Conservation (phyloP, 1,140 invertebrate species). For the Agrilus planipennis region DNA sequence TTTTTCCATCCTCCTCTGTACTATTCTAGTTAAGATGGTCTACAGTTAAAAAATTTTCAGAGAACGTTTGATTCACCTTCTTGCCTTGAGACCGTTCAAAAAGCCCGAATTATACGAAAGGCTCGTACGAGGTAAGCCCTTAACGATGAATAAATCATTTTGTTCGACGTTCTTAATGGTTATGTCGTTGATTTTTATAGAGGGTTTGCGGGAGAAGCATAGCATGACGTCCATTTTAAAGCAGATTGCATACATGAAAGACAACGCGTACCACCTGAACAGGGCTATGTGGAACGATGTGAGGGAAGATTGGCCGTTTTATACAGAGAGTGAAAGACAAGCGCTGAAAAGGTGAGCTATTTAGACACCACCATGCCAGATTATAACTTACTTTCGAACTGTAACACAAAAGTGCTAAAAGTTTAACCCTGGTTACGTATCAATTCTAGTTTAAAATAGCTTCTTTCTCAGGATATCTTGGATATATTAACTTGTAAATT, state of each 20-base stretch:
- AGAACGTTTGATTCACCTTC: slow-evolving; percentile 83
- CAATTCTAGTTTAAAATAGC: no score
- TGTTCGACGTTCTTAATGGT: no score
- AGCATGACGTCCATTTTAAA: slow-evolving; percentile 59
- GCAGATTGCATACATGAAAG: slow-evolving; percentile 65
- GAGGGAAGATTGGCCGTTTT: slow-evolving; percentile 88
- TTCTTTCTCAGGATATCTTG: no score
- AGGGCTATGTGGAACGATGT: slow-evolving; percentile 85
- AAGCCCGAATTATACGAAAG: slow-evolving; percentile 78
- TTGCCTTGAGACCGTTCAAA: slow-evolving; percentile 84
- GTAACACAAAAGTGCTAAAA: no score
- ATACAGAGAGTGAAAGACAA: slow-evolving; percentile 75
- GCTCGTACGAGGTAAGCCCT: slow-evolving; percentile 56
- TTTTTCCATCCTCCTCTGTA: no score
- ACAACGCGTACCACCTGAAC: slow-evolving; percentile 78
- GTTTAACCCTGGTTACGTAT: no score
- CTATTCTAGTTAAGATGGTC: no score
- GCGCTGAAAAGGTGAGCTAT: slow-evolving; percentile 68
- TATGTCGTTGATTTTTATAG: slow-evolving; percentile 40
- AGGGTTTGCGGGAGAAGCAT: slow-evolving; percentile 73
- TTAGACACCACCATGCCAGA: not conserved
- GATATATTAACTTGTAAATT: no score
- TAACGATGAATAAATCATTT: not conserved
- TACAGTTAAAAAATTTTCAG: slow-evolving; percentile 38
- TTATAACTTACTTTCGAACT: no score